A percentile compares a stretch with the other conserved stretches of the same genome.
These are phyloP conservation scores for Arizona elegans DNA, from an alignment of 2,113 vertebrate genomes.

Conservation along the genomic window DNA sequence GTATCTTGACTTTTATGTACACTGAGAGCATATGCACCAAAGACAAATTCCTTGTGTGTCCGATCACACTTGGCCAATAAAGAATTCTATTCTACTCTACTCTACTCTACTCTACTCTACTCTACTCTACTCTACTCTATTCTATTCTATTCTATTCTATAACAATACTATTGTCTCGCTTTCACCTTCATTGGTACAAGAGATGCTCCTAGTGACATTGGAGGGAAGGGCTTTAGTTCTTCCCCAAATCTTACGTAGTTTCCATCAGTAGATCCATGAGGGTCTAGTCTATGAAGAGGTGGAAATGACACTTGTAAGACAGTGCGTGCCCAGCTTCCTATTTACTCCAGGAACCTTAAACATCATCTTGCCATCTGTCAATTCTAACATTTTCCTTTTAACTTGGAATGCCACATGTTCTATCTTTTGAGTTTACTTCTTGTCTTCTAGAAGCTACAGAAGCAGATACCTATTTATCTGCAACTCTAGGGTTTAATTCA, in stretches of 20 bases:
- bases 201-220: background rate
- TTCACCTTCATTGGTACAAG: background rate
- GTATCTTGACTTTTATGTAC: too few species aligned
- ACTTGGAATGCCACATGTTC: background rate
- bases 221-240: background rate
- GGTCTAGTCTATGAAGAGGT: background rate
- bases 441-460: background rate
- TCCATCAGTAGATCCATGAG: background rate
- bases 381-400: background rate
- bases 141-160: too few species aligned
- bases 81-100: too few species aligned
- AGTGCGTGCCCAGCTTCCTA: background rate
- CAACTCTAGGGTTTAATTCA: background rate
- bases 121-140: too few species aligned
- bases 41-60: too few species aligned
- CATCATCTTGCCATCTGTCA: background rate
- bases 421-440: background rate
- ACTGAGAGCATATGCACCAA: too few species aligned
- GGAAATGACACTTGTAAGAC: background rate
- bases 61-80: too few species aligned
- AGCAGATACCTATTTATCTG: background rate
- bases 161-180: too few species aligned
- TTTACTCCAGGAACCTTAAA: background rate
- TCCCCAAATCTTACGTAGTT: background rate
- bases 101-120: too few species aligned